Evolutionary conservation across 23 tunicate species (phyloP).

Genomic region (Trididemnum clinides): DNA sequence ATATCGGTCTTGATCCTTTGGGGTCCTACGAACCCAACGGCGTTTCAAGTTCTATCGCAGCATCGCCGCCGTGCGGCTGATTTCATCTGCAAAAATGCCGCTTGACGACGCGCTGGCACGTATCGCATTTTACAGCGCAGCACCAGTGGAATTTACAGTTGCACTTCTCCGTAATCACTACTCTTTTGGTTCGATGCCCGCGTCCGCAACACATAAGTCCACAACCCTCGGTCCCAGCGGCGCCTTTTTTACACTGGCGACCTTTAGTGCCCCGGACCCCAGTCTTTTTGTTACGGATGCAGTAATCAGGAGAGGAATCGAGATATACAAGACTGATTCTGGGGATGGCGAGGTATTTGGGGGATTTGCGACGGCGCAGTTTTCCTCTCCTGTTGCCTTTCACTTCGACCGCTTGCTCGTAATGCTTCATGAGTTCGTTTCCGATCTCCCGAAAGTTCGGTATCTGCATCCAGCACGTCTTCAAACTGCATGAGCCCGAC

Average conservation of each 20-base stretch:
- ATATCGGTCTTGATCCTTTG: no score
- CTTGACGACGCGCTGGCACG: slow-evolving; percentile 40
- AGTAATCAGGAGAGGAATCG: slow-evolving; percentile 94
- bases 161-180: slow-evolving; percentile 57
- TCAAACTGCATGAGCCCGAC: slow-evolving; percentile 87
- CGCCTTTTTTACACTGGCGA: slow-evolving; percentile 63
- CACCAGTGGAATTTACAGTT: slow-evolving; percentile 94
- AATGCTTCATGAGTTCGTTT: slow-evolving; percentile 48
- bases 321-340: slow-evolving; percentile 58
- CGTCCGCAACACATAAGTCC: slow-evolving; percentile 88
- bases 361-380: slow-evolving; percentile 33
- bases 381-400: slow-evolving; percentile 41
- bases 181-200: slow-evolving; percentile 42
- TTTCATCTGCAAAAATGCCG: slow-evolving; percentile 72
- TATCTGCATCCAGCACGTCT: slow-evolving; percentile 91
- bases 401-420: slow-evolving; percentile 65
- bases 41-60: no score
- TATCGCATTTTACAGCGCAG: slow-evolving; percentile 75
- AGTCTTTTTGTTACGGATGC: slow-evolving; percentile 49
- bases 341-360: not conserved
- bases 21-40: no score
- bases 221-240: slow-evolving; percentile 85
- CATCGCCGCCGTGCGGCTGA: not conserved
- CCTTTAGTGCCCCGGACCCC: slow-evolving; percentile 85
- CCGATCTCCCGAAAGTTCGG: slow-evolving; percentile 86